phyloP scores from a whole-genome alignment of 2,113 vertebrate genomes.

The Pollimyrus isidori region DNA sequence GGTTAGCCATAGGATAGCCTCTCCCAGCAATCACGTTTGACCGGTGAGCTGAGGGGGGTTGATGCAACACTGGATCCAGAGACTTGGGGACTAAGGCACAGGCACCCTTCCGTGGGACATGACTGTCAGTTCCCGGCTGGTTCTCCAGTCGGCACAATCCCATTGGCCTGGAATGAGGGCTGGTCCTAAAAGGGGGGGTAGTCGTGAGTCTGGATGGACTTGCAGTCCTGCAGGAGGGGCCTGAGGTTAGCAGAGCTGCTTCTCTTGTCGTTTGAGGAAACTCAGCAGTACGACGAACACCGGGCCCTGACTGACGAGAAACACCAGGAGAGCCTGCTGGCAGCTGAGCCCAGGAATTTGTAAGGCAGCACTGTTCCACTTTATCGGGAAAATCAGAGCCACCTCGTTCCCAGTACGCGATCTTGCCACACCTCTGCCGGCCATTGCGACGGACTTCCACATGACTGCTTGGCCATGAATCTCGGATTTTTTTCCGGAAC shows the following conservation, averaged over 20 bases:
- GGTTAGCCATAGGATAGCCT: neutral
- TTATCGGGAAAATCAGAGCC: neutral
- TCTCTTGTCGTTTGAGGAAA: neutral
- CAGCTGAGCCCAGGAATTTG: neutral
- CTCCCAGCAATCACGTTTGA: neutral
- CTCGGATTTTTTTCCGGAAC: slow-evolving; percentile 11
- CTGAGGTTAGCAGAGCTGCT: neutral
- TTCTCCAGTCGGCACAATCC: neutral
- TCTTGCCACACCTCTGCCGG: neutral
- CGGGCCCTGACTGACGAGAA: neutral
- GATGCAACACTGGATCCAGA: neutral
- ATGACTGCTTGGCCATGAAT: slow-evolving; percentile 36
- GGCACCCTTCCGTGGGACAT: no score
- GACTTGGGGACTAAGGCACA: neutral
- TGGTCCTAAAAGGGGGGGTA: neutral
- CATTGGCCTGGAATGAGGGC: neutral
- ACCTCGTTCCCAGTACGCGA: neutral
- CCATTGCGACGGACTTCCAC: neutral
- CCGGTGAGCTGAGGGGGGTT: neutral
- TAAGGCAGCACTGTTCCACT: neutral
- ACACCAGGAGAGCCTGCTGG: neutral
- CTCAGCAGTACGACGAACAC: neutral
- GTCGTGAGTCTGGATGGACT: neutral
- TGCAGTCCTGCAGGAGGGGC: neutral
- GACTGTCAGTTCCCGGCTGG: neutral